Conservation (phyloP, 2,888 invertebrate species). For the Alsophila aescularia region DNA sequence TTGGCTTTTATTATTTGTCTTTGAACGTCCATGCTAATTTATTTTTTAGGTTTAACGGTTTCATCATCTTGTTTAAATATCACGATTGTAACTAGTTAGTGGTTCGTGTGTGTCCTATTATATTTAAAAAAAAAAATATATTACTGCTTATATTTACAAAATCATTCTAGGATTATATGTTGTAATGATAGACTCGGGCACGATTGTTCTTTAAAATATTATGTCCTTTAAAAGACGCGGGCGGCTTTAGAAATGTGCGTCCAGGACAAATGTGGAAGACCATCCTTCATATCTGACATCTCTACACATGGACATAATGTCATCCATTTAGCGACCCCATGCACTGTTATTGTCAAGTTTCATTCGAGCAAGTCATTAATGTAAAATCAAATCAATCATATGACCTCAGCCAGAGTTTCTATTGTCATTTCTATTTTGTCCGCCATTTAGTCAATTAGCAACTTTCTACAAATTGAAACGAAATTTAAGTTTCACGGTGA, state of each 20-base stretch:
- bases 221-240: constrained; percentile 51
- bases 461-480: constrained; percentile 72
- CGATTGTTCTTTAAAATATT: constrained; percentile 43
- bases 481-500: constrained; percentile 57
- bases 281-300: constrained; percentile 76
- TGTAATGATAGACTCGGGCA: constrained; percentile 38
- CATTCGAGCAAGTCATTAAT: constrained; percentile 65
- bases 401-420: constrained; percentile 41
- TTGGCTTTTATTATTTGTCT: constrained; percentile 78
- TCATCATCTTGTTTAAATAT: constrained; percentile 76
- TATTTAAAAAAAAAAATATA: constrained; percentile 49
- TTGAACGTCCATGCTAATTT: constrained; percentile 72
- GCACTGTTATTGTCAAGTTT: constrained; percentile 64
- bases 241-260: constrained; percentile 59
- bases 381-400: constrained; percentile 69
- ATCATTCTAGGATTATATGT: constrained; percentile 40
- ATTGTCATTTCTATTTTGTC: constrained; percentile 53
- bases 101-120: constrained; percentile 49
- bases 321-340: constrained; percentile 71
- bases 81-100: constrained; percentile 57
- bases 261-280: constrained; percentile 63
- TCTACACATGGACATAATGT: constrained; percentile 65
- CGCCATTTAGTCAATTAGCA: constrained; percentile 61
- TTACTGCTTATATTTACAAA: constrained; percentile 44
- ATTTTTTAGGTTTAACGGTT: constrained; percentile 80